Evolutionary conservation across 2,888 invertebrate species (phyloP).

Genomic region (Cecidostiba fungosa): DNA sequence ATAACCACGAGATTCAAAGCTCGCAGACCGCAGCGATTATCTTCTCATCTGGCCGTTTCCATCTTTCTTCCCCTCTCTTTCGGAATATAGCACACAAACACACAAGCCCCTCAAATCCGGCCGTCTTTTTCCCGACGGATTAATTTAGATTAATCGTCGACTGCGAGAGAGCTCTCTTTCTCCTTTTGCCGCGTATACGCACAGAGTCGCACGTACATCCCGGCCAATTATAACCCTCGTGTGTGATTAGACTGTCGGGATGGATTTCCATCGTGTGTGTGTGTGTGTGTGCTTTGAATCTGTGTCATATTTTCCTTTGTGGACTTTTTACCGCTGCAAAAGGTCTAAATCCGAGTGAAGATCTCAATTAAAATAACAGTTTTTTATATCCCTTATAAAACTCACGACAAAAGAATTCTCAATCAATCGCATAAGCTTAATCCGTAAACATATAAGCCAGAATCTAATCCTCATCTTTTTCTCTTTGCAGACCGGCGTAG

Average conservation of each 20-base stretch:
- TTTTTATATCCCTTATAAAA: too few species aligned
- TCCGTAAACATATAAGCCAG: too few species aligned
- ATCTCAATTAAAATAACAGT: too few species aligned
- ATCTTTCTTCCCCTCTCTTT: neutral
- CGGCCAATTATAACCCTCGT: neutral
- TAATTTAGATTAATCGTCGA: slow-evolving; percentile 55
- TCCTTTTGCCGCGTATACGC: neutral
- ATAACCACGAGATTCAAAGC: neutral
- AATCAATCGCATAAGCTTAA: too few species aligned
- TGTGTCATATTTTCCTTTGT: neutral
- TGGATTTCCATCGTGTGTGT: neutral
- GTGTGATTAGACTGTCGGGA: neutral
- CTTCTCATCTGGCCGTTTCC: slow-evolving; percentile 11
- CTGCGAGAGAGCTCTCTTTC: neutral
- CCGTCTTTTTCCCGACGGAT: slow-evolving; percentile 21
- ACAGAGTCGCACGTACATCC: neutral
- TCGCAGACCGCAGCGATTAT: neutral
- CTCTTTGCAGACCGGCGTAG: slow-evolving; percentile 86
- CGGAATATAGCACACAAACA: neutral
- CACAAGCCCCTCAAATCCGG: neutral
- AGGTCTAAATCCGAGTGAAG: too few species aligned
- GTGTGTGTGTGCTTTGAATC: neutral
- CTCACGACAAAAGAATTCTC: too few species aligned
- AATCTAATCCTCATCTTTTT: too few species aligned
- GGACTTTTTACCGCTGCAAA: neutral